phyloP scores from a whole-genome alignment of 2,888 invertebrate species.

The Xestia xanthographa region DNA sequence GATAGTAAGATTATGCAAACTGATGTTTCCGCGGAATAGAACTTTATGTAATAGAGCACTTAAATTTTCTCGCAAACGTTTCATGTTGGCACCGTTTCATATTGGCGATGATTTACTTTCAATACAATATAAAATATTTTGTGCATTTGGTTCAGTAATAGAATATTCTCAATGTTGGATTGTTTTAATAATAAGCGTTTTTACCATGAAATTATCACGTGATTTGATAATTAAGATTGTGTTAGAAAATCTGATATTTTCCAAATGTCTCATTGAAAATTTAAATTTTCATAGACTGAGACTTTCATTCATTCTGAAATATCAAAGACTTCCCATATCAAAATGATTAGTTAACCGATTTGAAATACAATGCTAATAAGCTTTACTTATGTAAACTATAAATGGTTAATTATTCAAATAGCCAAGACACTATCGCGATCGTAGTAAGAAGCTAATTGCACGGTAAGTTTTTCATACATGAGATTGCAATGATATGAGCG shows the following conservation, averaged over 20 bases:
- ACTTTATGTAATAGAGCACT: slow-evolving; percentile 55
- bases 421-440: not conserved
- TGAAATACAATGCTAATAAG: slow-evolving; percentile 12
- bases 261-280: not conserved
- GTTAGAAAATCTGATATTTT: not conserved
- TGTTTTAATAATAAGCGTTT: slow-evolving; percentile 6
- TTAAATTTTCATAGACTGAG: slow-evolving; percentile 5
- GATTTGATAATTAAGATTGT: not conserved
- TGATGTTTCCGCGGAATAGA: slow-evolving; percentile 45
- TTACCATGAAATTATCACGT: not conserved
- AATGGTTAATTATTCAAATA: not conserved
- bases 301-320: too few relatives aligned
- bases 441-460: slow-evolving; percentile 10
- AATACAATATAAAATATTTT: slow-evolving; percentile 45
- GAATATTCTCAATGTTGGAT: slow-evolving; percentile 28
- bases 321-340: not conserved
- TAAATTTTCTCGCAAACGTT: slow-evolving; percentile 40
- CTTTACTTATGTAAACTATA: not conserved
- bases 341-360: not conserved
- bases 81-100: slow-evolving; percentile 54
- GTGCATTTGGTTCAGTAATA: slow-evolving; percentile 30
- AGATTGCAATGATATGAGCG: not conserved
- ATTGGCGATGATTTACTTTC: slow-evolving; percentile 53
- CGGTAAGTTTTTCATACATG: slow-evolving; percentile 27
- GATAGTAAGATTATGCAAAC: slow-evolving; percentile 41